Evolutionary conservation across 2,888 invertebrate genomes (phyloP), one percentile per base, ranked within the genome.

Genomic region (Aleiodes leptofemur): DNA sequence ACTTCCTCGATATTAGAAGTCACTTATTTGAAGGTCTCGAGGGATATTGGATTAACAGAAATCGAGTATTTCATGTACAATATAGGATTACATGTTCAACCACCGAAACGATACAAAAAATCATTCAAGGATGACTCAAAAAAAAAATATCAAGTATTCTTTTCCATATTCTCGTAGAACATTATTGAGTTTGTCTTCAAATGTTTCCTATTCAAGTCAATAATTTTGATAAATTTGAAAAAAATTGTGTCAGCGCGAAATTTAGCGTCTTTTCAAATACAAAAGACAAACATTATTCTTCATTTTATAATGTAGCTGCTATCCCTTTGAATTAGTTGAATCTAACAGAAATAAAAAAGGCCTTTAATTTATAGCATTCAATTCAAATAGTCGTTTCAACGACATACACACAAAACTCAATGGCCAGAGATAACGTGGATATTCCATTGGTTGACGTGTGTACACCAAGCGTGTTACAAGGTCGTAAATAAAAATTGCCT

Each of bases 391-490:
- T 9, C 23, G 4, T 61, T 59, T 48, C 23, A 43, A 11, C 43
- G 48, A 48, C 64, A n/a, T n/a, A 23, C 23, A 23, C 23, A 23
- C 2, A 64, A 64, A 16, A 43, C 34, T 64, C 48, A 48, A 64
- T 48, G 64, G 38, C 16, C 64, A 48, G 64, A 64, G 64, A 64
- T 64, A 64, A 48, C 43, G 64, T 64, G 34, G 43, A 48, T 43
- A 43, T 64, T 64, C 38, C 38, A 38, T 64, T 14, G 9, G 64
- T 64, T 64, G 64, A 64, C 48, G 38, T 38, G 64, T 64, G 48
- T 64, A 48, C 48, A 16, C 64, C 64, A 64, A 64, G 64, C 43
- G 7, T 64, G 11, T 23, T 23, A 64, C 48, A 64, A 64, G 64
- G 48, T 16, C 64, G 8, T 64, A 16, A 16, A 13, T 43, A 43